Evolutionary conservation across 2,113 vertebrate species (phyloP).

Genomic region (Brachionichthys hirsutus): DNA sequence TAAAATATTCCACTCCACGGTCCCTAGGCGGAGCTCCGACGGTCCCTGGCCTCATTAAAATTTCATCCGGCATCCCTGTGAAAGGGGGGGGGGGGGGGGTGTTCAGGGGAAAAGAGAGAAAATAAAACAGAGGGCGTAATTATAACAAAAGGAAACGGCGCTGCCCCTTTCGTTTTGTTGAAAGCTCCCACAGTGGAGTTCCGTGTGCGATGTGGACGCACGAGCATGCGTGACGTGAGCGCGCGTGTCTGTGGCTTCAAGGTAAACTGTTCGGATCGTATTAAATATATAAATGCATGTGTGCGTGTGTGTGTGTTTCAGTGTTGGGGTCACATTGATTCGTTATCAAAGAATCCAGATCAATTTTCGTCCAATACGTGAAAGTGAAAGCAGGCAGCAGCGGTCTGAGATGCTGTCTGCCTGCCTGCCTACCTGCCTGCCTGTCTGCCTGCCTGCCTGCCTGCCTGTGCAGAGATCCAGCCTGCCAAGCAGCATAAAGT

Average conservation of each 20-base stretch:
- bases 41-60: conserved; percentile 98
- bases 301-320: background rate
- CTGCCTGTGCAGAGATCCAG: conserved; percentile 33
- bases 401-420: conserved; percentile 15
- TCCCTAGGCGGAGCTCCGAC: conserved; percentile 94
- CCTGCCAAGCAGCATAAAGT: conserved; percentile 84
- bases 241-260: conserved; percentile 32
- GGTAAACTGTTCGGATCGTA: conserved; percentile 39
- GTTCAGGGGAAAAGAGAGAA: conserved; percentile 75
- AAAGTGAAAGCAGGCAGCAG: conserved; percentile 79
- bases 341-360: conserved; percentile 67
- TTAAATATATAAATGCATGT: conserved; percentile 7
- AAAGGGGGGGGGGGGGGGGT: conserved; percentile 82
- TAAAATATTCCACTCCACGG: conserved; percentile 94
- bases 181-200: conserved; percentile 47
- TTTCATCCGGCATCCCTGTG: conserved; percentile 98
- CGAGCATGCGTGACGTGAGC: conserved; percentile 7
- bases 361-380: conserved; percentile 81
- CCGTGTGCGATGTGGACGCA: conserved; percentile 30
- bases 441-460: background rate
- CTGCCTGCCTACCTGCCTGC: conserved; percentile 19
- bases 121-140: conserved; percentile 82
- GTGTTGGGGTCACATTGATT: conserved; percentile 69
- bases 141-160: conserved; percentile 81
- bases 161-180: conserved; percentile 68